Conservation (phyloP, 2,888 invertebrate genomes). For the Alsophila aescularia region DNA sequence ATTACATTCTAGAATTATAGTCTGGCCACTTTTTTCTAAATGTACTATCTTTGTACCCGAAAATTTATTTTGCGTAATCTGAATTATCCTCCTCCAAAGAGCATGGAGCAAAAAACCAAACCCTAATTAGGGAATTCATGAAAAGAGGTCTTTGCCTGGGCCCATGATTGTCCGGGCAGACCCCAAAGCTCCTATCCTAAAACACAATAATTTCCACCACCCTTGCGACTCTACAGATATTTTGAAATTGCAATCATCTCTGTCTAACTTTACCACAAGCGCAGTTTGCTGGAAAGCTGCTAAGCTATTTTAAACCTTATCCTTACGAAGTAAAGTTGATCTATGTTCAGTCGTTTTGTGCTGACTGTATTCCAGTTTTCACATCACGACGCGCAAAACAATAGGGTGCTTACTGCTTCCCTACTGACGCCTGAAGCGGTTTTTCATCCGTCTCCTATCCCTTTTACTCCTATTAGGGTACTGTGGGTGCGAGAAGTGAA, state of each 20-base stretch:
- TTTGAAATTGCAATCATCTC: conserved; percentile 34
- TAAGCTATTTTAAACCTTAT: conserved; percentile 27
- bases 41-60: too few relatives aligned
- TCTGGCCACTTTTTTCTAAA: too few relatives aligned
- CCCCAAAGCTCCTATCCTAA: conserved; percentile 17
- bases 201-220: conserved; percentile 19
- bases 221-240: conserved; percentile 19
- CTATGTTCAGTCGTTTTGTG: conserved; percentile 13
- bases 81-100: too few relatives aligned
- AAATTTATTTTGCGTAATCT: too few relatives aligned
- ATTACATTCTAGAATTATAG: too few relatives aligned
- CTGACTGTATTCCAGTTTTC: conserved; percentile 56
- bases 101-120: neutral
- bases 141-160: neutral
- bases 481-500: conserved; percentile 51
- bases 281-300: conserved; percentile 11
- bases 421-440: conserved; percentile 75
- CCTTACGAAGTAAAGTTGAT: conserved; percentile 19
- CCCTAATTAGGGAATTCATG: neutral
- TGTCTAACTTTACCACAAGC: conserved; percentile 28
- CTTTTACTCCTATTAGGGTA: conserved; percentile 44
- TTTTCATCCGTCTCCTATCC: conserved; percentile 61
- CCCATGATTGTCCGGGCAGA: conserved; percentile 7
- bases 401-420: conserved; percentile 80
- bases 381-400: conserved; percentile 77